Base-by-base conservation (phyloP, 92 coral and sea anemone species). In the Nematostella vectensis region DNA sequence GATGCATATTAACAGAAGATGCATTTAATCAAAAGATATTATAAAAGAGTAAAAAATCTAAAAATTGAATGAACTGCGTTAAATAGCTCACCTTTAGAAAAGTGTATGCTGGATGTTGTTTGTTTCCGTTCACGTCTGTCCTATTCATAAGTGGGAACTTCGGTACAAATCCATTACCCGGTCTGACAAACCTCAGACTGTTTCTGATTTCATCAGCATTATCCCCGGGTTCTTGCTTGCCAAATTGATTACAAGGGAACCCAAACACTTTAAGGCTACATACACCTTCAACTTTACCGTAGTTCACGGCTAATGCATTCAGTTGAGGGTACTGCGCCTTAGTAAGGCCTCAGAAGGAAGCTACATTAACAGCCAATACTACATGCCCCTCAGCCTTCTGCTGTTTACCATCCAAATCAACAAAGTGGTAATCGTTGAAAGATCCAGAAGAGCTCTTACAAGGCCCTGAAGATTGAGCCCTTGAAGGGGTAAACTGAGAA, bases 221-320 rank as follows among this genome's bases (percentile, higher is more conserved):
- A 6, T 67, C 72, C 17, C 96, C 96, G 0, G 96, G 96, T 29
- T 87, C 96, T 39, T 87, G 96, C 36, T 48, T 44, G 1, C 69
- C 66, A 47, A 87, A 87, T 68, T 87, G 96, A 47, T 87, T 81
- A 59, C 89, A 72, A 1, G 96, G 96, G 25, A 87, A 75, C 11
- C 76, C 96, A 26, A 81, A 31, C 22, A 87, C 36, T 19, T 50
- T 48, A 4, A 87, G 62, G 2, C 82, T 62, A 31, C 96, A 81
- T 17, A 54, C 53, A 17, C 52, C 54, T 23, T 50, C 57, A 1
- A 47, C 31, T 10, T 47, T 20, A 0, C 65, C 42, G 25, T 68
- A 64, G 22, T 59, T 37, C 29, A 31, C 30, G 37, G 58, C 55
- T 28, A 87, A 65, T 67, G 83, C 81, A 69, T 87, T 87, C 82